Base-by-base conservation (phyloP, 2,113 vertebrate genomes). In the Caretta caretta region DNA sequence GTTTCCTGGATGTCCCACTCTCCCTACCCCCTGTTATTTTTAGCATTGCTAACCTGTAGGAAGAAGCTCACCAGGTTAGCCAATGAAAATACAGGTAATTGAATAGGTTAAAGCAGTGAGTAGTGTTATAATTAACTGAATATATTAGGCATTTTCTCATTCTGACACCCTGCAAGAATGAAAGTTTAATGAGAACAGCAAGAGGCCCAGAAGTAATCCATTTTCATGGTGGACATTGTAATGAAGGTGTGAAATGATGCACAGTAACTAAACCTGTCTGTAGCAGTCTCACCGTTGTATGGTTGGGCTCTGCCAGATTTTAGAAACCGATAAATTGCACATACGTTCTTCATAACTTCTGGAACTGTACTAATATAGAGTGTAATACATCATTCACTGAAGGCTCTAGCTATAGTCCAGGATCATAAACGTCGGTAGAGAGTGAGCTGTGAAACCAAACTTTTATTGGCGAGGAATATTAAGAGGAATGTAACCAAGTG, bases 81-180 rank as follows among this genome's bases (percentile, higher is more conserved):
- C 3, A 7, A 82, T 56, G 53, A 89, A 96, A 97, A 94, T 0
- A 38, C 0, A 31, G 38, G 59, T 96, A 96, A 96, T 93, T 95
- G 86, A 90, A 94, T 97, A 97, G 96, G 96, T 96, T 97, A 96
- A 96, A 93, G 95, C 62, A 84, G 84, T 38, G 91, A 86, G 51
- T 13, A 3, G 81, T 51, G 72, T 95, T 97, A 90, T 96, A 98
- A 98, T 98, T 97, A 98, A 97, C 95, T 96, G 97, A 87, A 91
- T 5, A 4, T 88, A 93, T 97, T 98, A 97, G 91, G 89, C 97
- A 75, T 97, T 97, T 97, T 97, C 93, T 92, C 95, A 65, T 95
- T 97, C 93, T 94, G 94, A 98, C 88, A 96, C 94, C 82, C 91
- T 19, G 13, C 97, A 89, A 97, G 97, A 95, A 90, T 97, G 97